Conservation (phyloP, 2,113 vertebrate species). For the Rhagologus leucostigma region DNA sequence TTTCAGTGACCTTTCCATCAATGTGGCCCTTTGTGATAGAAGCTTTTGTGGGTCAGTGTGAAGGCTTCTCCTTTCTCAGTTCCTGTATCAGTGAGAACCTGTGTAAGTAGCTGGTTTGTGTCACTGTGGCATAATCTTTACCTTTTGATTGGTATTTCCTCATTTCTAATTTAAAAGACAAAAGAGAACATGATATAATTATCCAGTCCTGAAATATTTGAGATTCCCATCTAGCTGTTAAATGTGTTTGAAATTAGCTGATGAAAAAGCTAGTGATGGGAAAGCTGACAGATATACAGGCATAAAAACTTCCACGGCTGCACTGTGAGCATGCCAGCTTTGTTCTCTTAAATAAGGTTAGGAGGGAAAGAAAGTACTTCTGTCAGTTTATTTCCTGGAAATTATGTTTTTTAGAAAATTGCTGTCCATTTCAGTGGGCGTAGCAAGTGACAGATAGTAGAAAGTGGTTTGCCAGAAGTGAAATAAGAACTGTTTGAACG, state of each 20-base stretch:
- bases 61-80: not conserved
- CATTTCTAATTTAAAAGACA: not conserved
- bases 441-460: not conserved
- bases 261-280: not conserved
- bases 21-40: accelerated
- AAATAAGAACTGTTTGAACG: not conserved
- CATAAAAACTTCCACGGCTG: not conserved
- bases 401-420: not conserved
- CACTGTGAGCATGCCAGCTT: not conserved
- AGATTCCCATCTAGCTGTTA: not conserved
- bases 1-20: not conserved
- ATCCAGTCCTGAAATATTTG: not conserved
- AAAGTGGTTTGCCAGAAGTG: not conserved
- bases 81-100: not conserved
- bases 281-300: not conserved
- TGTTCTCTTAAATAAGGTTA: not conserved
- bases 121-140: not conserved
- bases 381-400: not conserved
- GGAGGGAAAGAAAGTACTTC: not conserved
- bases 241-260: not conserved
- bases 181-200: not conserved
- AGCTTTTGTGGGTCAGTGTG: not conserved
- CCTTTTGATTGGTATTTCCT: not conserved
- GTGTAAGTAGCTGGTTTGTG: not conserved
- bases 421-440: not conserved